Percentiles rank a stretch among this genome's conserved stretches.
Evolutionary conservation across 2,888 invertebrate genomes (phyloP).

Genomic region (Busseola fusca): DNA sequence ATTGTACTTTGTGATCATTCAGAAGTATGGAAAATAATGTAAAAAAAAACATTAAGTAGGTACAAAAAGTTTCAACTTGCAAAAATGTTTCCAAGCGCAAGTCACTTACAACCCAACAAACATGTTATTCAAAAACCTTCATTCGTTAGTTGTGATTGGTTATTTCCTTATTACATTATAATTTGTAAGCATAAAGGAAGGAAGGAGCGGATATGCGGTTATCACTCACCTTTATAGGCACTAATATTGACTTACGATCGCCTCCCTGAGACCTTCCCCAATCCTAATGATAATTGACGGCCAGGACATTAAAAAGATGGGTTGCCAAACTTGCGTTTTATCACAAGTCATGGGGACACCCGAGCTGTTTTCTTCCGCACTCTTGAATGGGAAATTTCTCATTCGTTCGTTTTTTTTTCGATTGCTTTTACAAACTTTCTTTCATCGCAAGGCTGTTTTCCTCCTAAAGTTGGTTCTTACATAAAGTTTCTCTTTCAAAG

Average conservation of each 20-base stretch:
- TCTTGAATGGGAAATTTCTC: conserved; percentile 66
- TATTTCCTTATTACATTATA: conserved; percentile 72
- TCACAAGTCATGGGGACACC: conserved; percentile 65
- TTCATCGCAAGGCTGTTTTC: conserved; percentile 52
- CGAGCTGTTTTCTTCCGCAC: conserved; percentile 56
- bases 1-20: no score
- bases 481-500: conserved; percentile 41
- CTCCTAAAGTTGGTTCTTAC: conserved; percentile 31
- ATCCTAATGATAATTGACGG: conserved; percentile 86
- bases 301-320: conserved; percentile 82
- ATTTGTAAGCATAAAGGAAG: conserved; percentile 73
- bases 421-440: conserved; percentile 70
- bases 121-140: conserved; percentile 57
- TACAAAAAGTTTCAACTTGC: conserved; percentile 20
- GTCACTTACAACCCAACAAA: conserved; percentile 38
- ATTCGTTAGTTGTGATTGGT: conserved; percentile 66
- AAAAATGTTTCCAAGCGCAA: neutral
- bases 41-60: conserved; percentile 18
- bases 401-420: conserved; percentile 61
- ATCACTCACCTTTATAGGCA: conserved; percentile 87
- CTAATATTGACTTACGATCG: conserved; percentile 85
- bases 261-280: conserved; percentile 71
- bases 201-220: conserved; percentile 74
- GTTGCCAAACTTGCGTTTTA: conserved; percentile 81
- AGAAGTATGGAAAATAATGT: neutral